Conservation (phyloP, 2,797 vertebrate genomes). For the Onychomys torridus region DNA sequence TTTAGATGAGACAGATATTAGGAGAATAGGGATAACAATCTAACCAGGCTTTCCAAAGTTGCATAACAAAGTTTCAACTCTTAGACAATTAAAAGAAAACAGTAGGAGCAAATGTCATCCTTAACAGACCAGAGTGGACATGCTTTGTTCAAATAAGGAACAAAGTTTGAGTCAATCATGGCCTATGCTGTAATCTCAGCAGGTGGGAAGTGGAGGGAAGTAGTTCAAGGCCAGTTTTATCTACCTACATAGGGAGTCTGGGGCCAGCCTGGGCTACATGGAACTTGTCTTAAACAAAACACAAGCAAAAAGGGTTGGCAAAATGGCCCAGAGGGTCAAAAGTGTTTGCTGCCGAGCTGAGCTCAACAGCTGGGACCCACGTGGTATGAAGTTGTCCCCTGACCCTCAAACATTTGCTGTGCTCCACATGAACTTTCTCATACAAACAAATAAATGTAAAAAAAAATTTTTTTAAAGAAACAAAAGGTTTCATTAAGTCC, state of each 20-base stretch:
- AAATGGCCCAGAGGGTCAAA: not conserved
- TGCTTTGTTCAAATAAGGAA: constrained; percentile 8
- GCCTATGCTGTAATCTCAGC: not conserved
- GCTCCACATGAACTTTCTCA: too few species aligned
- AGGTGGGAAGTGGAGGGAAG: not conserved
- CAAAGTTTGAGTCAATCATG: not conserved
- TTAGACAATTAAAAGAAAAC: not conserved
- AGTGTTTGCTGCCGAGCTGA: not conserved
- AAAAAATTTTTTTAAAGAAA: not conserved
- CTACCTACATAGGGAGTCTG: too few species aligned
- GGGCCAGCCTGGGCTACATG: not conserved
- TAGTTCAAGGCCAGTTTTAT: not conserved
- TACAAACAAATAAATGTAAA: not conserved
- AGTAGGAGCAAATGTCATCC: not conserved
- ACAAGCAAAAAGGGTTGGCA: not conserved
- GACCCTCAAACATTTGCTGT: not conserved
- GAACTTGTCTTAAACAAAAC: not conserved
- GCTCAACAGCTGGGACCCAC: too few species aligned
- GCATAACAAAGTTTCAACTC: not conserved
- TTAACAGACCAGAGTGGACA: not conserved
- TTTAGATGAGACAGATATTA: constrained; percentile 30
- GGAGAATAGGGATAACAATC: not conserved
- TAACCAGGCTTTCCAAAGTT: not conserved
- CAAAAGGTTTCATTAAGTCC: constrained; percentile 4
- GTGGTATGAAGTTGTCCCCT: not conserved